Evolutionary conservation across 2,888 invertebrate species (phyloP), one percentile per base, ranked within the genome.

Genomic region (Trissolcus brochymenae): DNA sequence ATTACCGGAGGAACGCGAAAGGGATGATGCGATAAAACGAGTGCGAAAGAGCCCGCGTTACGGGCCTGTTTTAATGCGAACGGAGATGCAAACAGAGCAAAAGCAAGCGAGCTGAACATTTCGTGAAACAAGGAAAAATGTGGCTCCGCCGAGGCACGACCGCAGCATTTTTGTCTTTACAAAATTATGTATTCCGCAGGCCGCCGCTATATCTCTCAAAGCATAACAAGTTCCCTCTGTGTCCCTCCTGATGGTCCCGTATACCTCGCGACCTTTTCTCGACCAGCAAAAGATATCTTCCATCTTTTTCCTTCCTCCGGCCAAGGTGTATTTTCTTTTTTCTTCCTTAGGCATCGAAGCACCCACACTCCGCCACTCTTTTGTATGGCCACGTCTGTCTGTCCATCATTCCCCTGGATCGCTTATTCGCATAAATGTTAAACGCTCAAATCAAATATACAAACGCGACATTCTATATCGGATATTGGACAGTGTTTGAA

Each of bases 181-280:
- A 87, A 86, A 89, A 89, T 89, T 89, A 89, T 89, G 88, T 89
- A 89, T 89, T 89, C 89, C 85, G 85, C 88, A 87, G 87, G 87
- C 87, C 87, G 87, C 84, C 85, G 82, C 85, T 87, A 87, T 88
- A 88, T 88, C 87, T 87, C 88, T 88, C 88, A 88, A 89, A 89
- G 87, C 89, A 88, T 88, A 88, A 88, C 88, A 88, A 88, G 87
- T 88, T 88, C 84, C 84, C 85, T 84, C 85, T 84, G 87, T 86
- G 84, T 85, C 79, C 77, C 79, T 78, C 61, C 74, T 35, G 11
- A 35, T 66, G 76, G 72, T 76, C 78, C 76, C 66, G 60, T 76
- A 35, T 35, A 67, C 74, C 74, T 72, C 75, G 72, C 78, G 71
- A 74, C 76, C 78, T 72, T 77, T 75, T 75, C 72, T 71, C 76